Evolutionary conservation across 2,113 vertebrate species (phyloP), one percentile per base, ranked within the genome.

Genomic region (Xenopus laevis): DNA sequence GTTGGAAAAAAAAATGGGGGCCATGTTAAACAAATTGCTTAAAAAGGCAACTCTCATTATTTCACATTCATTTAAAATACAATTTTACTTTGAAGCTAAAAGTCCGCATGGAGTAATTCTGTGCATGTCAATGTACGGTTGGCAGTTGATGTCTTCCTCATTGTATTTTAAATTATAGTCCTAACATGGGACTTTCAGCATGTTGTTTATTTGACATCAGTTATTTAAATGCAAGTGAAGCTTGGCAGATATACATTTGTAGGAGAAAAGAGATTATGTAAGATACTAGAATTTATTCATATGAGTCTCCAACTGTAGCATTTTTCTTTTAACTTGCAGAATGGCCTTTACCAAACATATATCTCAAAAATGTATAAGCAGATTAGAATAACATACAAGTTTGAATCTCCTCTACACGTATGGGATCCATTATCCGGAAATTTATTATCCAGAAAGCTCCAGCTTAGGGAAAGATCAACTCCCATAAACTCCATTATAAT

Each of bases 141-240:
- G 87, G 89, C 88, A 90, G 88, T 75, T 91, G 88, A 91, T 85
- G 87, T 45, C 46, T 79, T 65, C 87, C 86, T 93, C 87, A 92
- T 91, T 93, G 90, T 91, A 82, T 91, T 91, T 81, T 86, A 92
- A 93, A 93, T 92, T 92, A 92, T 86, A 91, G 91, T 88, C 84
- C 89, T 89, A 87, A 87, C 83, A 82, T 86, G 83, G 87, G 87
- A 87, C 85, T 88, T 82, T 79, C 84, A 83, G 79, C 81, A 67
- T 71, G 57, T 86, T 84, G 83, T 87, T 86, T 82, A 82, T 84
- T 89, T 91, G 89, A 91, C 89, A 91, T 92, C 83, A 84, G 84
- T 85, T 92, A 87, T 91, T 91, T 91, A 91, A 87, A 90, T 84
- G 80, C 82, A 87, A 88, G 86, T 79, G 83, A 87, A 87, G 81